These are phyloP conservation scores for Artibeus jamaicensis DNA, from an alignment of 2,797 vertebrate species.

Conservation along the genomic window DNA sequence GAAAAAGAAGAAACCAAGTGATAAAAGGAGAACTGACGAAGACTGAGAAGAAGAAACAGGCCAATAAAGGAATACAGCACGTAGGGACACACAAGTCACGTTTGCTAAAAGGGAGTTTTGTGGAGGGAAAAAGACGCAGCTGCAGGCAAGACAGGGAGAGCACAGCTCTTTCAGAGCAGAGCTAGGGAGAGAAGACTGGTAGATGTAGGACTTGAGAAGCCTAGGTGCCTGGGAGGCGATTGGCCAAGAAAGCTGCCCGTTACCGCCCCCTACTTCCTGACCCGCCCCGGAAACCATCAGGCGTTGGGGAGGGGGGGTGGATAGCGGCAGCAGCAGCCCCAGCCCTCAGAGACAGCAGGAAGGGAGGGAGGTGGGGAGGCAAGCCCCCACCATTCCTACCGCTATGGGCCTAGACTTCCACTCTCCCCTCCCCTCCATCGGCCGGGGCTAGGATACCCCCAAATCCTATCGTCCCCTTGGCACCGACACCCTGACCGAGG, in stretches of 20 bases:
- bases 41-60: not conserved
- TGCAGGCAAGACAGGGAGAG: not conserved
- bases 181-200: not conserved
- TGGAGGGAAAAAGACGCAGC: not conserved
- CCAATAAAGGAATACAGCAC: not conserved
- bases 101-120: not conserved
- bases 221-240: conserved; percentile 40
- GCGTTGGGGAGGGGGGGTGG: conserved; percentile 60
- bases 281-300: conserved; percentile 71
- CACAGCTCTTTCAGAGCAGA: not conserved
- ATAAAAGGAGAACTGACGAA: not conserved
- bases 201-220: not conserved
- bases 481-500: conserved; percentile 72
- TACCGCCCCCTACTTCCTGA: conserved; percentile 78
- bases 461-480: conserved; percentile 64
- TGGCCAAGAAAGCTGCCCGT: conserved; percentile 69
- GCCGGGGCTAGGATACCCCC: conserved; percentile 74
- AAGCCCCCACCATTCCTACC: conserved; percentile 60
- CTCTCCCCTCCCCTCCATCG: conserved; percentile 65
- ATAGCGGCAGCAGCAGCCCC: conserved; percentile 69
- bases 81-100: not conserved
- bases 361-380: conserved; percentile 62
- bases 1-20: not conserved
- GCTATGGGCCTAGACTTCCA: conserved; percentile 72
- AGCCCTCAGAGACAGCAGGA: conserved; percentile 61